Evolutionary conservation across 2,888 invertebrate genomes (phyloP).

Genomic region (Pristionchus fissidentatus): DNA sequence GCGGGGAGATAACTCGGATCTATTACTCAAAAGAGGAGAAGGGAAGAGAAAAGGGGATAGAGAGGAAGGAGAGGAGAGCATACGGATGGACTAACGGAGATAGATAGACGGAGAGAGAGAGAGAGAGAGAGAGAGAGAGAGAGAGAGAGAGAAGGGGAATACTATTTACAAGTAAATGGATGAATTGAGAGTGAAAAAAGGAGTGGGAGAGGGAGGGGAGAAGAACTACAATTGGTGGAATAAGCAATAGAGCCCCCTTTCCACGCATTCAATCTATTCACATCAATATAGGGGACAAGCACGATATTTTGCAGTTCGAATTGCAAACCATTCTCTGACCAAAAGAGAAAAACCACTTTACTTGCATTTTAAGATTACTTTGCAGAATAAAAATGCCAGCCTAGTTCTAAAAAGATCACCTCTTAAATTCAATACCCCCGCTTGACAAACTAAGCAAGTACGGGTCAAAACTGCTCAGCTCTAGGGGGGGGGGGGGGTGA

Average conservation of each 20-base stretch:
- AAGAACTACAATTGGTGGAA: no score
- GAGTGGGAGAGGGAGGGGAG: background rate
- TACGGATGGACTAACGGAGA: background rate
- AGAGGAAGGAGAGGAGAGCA: background rate
- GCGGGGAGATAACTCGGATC: conserved; percentile 37
- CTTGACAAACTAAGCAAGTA: no score
- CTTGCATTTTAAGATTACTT: no score
- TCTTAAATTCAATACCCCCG: no score
- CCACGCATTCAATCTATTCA: no score
- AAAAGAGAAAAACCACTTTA: no score
- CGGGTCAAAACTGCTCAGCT: background rate
- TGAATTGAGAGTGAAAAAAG: background rate
- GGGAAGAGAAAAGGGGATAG: background rate
- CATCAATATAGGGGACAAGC: no score
- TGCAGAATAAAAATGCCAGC: no score
- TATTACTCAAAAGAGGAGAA: conserved; percentile 16
- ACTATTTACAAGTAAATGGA: background rate
- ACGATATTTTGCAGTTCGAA: no score
- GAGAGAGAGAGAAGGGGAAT: background rate
- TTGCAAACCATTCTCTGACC: no score
- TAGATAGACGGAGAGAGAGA: background rate
- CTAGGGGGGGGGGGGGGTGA: background rate
- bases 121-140: background rate
- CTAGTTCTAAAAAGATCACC: no score
- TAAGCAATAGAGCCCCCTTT: no score